Percentiles rank a stretch among this genome's conserved stretches.
phyloP scores from a whole-genome alignment of 2,113 vertebrate genomes.

The Dasyurus viverrinus region DNA sequence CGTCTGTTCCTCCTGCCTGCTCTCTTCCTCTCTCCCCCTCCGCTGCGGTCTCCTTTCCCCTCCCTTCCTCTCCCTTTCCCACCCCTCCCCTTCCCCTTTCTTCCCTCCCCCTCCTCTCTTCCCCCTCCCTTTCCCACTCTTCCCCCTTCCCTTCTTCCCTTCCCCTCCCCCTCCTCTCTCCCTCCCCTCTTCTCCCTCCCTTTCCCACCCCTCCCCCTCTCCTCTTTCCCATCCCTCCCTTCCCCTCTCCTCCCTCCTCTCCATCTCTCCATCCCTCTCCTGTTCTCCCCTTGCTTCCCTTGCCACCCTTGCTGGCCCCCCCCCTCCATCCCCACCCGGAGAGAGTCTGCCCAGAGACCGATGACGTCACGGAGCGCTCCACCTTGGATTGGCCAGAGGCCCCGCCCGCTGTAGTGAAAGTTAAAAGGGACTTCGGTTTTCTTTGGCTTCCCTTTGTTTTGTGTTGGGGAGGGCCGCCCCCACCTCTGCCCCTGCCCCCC shows the following conservation, averaged over 20 bases:
- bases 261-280: not conserved
- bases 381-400: not conserved
- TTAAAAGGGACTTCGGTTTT: too few relatives aligned
- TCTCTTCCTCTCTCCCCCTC: not conserved
- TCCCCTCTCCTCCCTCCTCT: not conserved
- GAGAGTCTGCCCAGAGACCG: not conserved
- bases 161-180: not conserved
- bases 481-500: not conserved
- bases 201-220: not conserved
- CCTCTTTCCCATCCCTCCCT: slow-evolving; percentile 32
- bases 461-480: not conserved
- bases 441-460: too few relatives aligned
- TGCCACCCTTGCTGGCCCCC: accelerated
- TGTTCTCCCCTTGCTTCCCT: not conserved
- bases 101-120: not conserved
- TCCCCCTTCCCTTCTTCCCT: not conserved
- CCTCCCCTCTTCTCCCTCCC: not conserved
- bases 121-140: slow-evolving; percentile 34
- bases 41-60: not conserved
- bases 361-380: not conserved
- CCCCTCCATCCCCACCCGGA: not conserved
- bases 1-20: too few relatives aligned
- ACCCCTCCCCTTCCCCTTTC: not conserved
- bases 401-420: too few relatives aligned
- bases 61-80: too few relatives aligned